Conservation (phyloP, 2,888 invertebrate genomes). For the Campoplex nolae region DNA sequence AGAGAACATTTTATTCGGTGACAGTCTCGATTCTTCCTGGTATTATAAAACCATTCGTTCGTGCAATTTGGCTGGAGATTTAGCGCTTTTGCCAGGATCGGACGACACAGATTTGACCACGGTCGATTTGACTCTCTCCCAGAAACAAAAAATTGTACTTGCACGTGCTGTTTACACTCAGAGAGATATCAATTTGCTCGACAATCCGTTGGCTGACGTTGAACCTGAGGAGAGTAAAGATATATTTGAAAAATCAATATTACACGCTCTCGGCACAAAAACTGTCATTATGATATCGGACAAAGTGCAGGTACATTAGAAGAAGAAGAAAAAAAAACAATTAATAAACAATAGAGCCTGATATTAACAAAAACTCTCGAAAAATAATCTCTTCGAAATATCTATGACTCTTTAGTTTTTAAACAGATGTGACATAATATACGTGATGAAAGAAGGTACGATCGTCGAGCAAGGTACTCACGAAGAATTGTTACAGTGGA, state of each 20-base stretch:
- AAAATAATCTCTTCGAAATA: background rate
- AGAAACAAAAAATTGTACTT: constrained; percentile 85
- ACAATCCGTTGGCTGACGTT: constrained; percentile 73
- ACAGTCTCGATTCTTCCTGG: constrained; percentile 85
- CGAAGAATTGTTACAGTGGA: constrained; percentile 83
- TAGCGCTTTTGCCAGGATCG: constrained; percentile 85
- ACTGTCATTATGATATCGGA: constrained; percentile 75
- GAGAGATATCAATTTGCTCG: constrained; percentile 76
- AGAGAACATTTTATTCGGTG: constrained; percentile 88
- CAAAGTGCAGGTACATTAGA: constrained; percentile 69
- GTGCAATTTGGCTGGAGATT: constrained; percentile 85
- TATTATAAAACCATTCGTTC: constrained; percentile 85
- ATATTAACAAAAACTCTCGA: background rate
- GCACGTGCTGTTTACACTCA: constrained; percentile 86
- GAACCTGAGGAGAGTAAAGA: constrained; percentile 68
- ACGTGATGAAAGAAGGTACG: constrained; percentile 86
- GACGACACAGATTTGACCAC: constrained; percentile 87
- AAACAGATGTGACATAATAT: constrained; percentile 86
- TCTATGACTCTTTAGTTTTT: constrained; percentile 83
- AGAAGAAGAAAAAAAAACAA: background rate
- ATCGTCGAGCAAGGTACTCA: constrained; percentile 86
- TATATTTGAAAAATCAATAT: constrained; percentile 73
- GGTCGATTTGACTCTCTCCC: constrained; percentile 85
- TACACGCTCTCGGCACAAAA: constrained; percentile 68
- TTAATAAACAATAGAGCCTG: background rate